Evolutionary conservation across 2,797 vertebrate species (phyloP).

Genomic region (Trematomus bernacchii): DNA sequence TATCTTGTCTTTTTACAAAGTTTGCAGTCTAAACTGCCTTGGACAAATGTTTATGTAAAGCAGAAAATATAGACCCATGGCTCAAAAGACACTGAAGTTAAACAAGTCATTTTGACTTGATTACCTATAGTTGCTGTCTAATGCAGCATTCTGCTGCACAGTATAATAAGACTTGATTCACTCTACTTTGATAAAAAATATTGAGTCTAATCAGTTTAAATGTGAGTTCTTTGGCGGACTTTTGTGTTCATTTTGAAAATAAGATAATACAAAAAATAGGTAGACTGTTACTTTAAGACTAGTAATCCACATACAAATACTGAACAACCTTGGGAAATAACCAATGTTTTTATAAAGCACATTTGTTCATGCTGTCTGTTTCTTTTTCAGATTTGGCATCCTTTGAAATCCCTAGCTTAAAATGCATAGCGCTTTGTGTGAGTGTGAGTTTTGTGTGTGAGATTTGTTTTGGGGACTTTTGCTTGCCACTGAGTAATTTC

Average conservation of each 20-base stretch:
- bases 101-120: background rate
- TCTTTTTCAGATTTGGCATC: background rate
- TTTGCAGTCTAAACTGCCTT: background rate
- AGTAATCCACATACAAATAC: background rate
- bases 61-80: background rate
- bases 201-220: background rate
- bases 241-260: background rate
- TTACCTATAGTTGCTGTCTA: background rate
- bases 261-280: background rate
- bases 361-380: background rate
- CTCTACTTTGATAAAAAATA: background rate
- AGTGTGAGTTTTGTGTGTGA: too few species aligned
- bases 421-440: background rate
- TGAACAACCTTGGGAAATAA: background rate
- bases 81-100: background rate
- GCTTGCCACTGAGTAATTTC: slow-evolving; percentile 13
- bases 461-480: slow-evolving; percentile 3
- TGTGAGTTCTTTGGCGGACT: background rate
- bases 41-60: background rate
- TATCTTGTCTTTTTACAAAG: background rate
- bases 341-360: background rate
- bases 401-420: background rate
- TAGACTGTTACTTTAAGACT: background rate
- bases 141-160: background rate
- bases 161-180: background rate